These are phyloP conservation scores for Drosophila suzukii DNA, from an alignment of 1,140 invertebrate genomes.

Conservation along the genomic window DNA sequence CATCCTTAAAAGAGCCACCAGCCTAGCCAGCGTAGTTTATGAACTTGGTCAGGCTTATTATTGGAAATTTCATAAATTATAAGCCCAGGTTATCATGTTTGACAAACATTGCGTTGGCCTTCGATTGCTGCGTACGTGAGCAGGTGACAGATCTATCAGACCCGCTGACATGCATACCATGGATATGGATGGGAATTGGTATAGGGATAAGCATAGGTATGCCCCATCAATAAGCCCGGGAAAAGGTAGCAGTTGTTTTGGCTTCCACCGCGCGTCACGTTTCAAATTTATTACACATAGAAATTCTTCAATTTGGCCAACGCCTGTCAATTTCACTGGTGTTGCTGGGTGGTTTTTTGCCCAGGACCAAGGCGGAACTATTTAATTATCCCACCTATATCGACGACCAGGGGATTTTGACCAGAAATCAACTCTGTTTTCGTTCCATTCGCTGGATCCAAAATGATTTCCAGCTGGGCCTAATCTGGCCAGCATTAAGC, in stretches of 20 bases:
- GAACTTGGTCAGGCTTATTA: slow-evolving; percentile 64
- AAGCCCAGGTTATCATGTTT: slow-evolving; percentile 53
- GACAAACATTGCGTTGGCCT: slow-evolving; percentile 41
- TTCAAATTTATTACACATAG: slow-evolving; percentile 74
- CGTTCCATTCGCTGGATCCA: slow-evolving; percentile 24
- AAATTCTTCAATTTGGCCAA: slow-evolving; percentile 70
- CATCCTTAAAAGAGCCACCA: neutral
- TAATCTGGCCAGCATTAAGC: slow-evolving; percentile 45
- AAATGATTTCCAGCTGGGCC: slow-evolving; percentile 3
- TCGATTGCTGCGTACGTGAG: slow-evolving; percentile 54
- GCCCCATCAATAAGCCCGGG: slow-evolving; percentile 58
- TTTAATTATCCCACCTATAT: slow-evolving; percentile 40
- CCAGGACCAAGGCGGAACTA: slow-evolving; percentile 14
- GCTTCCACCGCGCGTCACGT: slow-evolving; percentile 63
- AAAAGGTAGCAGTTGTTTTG: slow-evolving; percentile 52
- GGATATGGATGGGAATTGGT: neutral
- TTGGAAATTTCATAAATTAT: slow-evolving; percentile 75
- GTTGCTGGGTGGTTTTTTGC: neutral
- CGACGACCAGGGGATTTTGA: neutral
- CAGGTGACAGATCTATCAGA: slow-evolving; percentile 76
- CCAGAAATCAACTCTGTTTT: slow-evolving; percentile 23
- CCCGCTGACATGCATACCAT: slow-evolving; percentile 49
- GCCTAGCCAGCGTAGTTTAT: slow-evolving; percentile 62
- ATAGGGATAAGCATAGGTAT: slow-evolving; percentile 12
- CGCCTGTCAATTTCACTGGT: slow-evolving; percentile 27